Evolutionary conservation across 1,140 invertebrate species (phyloP).

Genomic region (Luehdorfia chinensis): DNA sequence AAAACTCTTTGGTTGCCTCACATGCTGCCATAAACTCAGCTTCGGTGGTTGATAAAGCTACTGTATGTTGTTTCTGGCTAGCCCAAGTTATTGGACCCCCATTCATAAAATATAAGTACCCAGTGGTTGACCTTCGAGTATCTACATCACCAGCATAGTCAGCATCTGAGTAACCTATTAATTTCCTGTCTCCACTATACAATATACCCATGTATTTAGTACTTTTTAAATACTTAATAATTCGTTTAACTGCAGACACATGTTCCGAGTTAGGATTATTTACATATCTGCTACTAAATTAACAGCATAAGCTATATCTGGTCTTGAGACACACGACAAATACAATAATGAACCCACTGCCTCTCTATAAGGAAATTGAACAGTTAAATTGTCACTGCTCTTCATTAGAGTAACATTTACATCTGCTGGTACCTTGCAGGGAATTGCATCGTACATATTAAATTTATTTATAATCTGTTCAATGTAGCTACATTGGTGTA

Average conservation of each 20-base stretch:
- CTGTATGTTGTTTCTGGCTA: conserved; percentile 45
- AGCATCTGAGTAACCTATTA: conserved; percentile 43
- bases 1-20: conserved; percentile 39
- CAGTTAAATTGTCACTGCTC: conserved; percentile 4
- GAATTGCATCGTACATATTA: conserved; percentile 6
- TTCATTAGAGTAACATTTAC: conserved; percentile 9
- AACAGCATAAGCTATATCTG: conserved; percentile 23
- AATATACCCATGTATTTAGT: conserved; percentile 41
- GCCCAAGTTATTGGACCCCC: conserved; percentile 46
- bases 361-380: conserved; percentile 38
- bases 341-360: conserved; percentile 62
- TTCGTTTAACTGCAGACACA: conserved; percentile 47
- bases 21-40: conserved; percentile 53
- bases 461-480: conserved; percentile 16
- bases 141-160: conserved; percentile 44
- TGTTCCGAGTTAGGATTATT: conserved; percentile 43
- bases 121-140: conserved; percentile 41
- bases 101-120: conserved; percentile 34
- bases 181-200: conserved; percentile 13
- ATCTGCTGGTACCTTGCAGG: conserved; percentile 11
- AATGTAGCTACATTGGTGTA: conserved; percentile 8
- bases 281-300: conserved; percentile 44
- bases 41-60: conserved; percentile 56
- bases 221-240: conserved; percentile 56
- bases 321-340: conserved; percentile 48